These are phyloP conservation scores for Lysandra coridon DNA, from an alignment of 2,888 invertebrate genomes.

Conservation along the genomic window DNA sequence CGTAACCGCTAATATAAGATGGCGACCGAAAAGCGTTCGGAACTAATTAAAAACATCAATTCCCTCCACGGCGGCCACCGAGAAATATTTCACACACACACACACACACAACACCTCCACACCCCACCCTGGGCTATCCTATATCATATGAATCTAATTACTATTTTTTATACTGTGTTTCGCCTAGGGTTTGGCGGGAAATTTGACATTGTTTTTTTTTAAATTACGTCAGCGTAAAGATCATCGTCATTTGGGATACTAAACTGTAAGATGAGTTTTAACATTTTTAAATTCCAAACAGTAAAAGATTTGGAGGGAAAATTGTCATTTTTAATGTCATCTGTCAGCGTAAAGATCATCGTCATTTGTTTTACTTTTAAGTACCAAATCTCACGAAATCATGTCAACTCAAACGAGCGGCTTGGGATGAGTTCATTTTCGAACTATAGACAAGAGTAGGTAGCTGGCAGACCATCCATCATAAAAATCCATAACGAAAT, in stretches of 20 bases:
- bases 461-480: not conserved
- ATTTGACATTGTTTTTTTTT: not conserved
- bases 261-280: not conserved
- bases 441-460: not conserved
- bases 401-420: not conserved
- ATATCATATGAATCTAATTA: conserved; percentile 10
- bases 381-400: not conserved
- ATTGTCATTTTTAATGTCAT: not conserved
- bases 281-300: not conserved
- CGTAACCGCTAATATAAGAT: conserved; percentile 57
- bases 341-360: not conserved
- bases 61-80: conserved; percentile 65
- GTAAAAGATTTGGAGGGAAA: not conserved
- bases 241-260: not conserved
- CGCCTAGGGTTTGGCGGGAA: not conserved
- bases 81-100: conserved; percentile 73
- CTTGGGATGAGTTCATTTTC: not conserved
- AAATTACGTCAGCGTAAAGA: not conserved
- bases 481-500: conserved; percentile 26
- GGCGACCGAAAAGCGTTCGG: conserved; percentile 74
- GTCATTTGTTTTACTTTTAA: not conserved
- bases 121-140: conserved; percentile 44
- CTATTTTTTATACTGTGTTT: conserved; percentile 11
- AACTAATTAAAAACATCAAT: conserved; percentile 81
- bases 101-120: conserved; percentile 54